Evolutionary conservation across 2,888 invertebrate species (phyloP).

Genomic region (Magallana nippona): DNA sequence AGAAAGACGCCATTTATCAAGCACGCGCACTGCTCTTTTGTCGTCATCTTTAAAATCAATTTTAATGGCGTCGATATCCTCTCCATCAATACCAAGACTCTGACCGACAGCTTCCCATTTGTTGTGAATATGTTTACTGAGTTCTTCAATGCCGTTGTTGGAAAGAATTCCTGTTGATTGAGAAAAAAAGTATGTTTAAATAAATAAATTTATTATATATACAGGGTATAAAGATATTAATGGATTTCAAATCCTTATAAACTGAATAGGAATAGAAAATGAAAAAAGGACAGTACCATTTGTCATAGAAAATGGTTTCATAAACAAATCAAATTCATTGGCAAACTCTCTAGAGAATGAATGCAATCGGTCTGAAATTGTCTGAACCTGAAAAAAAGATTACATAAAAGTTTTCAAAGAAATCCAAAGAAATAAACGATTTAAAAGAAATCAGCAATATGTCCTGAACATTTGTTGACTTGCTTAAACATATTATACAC

Average conservation of each 20-base stretch:
- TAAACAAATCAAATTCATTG: conserved; percentile 3
- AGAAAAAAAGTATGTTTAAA: background rate
- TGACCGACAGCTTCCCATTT: conserved; percentile 37
- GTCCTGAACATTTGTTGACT: too few species aligned
- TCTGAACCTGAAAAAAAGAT: conserved; percentile 2
- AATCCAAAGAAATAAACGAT: too few species aligned
- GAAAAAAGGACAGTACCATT: background rate
- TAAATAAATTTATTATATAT: too few species aligned
- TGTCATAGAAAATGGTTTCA: conserved; percentile 5
- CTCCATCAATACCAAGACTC: background rate
- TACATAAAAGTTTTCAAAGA: background rate
- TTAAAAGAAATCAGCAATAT: too few species aligned
- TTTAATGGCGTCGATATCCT: conserved; percentile 36
- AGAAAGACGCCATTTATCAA: conserved; percentile 38
- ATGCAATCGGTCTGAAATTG: background rate
- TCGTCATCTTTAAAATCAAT: conserved; percentile 19
- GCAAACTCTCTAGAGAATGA: background rate
- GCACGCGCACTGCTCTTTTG: conserved; percentile 30
- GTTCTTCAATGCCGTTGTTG: conserved; percentile 38
- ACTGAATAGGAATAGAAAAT: too few species aligned
- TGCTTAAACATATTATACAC: too few species aligned
- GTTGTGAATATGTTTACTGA: conserved; percentile 6
- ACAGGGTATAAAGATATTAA: too few species aligned
- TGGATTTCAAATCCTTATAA: too few species aligned
- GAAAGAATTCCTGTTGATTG: conserved; percentile 40